Evolutionary conservation across 2,888 invertebrate species (phyloP).

Genomic region (Antheraea yamamai): DNA sequence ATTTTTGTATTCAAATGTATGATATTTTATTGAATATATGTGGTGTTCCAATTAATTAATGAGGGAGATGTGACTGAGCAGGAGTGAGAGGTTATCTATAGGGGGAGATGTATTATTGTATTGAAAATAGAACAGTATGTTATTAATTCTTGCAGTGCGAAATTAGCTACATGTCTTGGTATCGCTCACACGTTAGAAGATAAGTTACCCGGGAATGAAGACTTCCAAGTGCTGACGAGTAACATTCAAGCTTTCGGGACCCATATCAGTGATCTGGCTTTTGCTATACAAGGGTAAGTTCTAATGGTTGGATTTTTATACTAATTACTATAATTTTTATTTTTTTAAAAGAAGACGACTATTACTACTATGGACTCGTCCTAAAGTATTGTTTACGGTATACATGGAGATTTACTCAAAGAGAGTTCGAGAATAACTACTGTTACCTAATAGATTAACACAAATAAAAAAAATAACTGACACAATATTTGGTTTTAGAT

Average conservation of each 20-base stretch:
- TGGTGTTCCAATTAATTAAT: background rate
- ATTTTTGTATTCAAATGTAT: too few relatives aligned
- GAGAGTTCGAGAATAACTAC: too few relatives aligned
- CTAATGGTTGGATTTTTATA: background rate
- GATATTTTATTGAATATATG: background rate
- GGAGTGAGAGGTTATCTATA: background rate
- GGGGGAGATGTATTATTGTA: background rate
- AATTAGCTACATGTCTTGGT: conserved; percentile 53
- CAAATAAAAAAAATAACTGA: too few relatives aligned
- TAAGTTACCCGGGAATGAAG: conserved; percentile 49
- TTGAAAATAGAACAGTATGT: background rate
- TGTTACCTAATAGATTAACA: too few relatives aligned
- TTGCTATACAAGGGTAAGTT: conserved; percentile 55
- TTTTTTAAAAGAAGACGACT: too few relatives aligned
- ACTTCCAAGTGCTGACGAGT: conserved; percentile 43
- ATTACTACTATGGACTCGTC: too few relatives aligned
- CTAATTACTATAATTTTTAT: background rate
- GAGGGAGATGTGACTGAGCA: background rate
- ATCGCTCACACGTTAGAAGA: conserved; percentile 62
- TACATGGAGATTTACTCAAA: too few relatives aligned
- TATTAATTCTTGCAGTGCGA: conserved; percentile 53
- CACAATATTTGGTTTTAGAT: too few relatives aligned
- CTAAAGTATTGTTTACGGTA: too few relatives aligned
- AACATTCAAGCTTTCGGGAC: conserved; percentile 50
- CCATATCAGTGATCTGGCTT: conserved; percentile 48